A percentile compares a stretch with the other conserved stretches of the same genome.
Conservation (phyloP, 2,113 vertebrate species). For the Osmerus eperlanus region DNA sequence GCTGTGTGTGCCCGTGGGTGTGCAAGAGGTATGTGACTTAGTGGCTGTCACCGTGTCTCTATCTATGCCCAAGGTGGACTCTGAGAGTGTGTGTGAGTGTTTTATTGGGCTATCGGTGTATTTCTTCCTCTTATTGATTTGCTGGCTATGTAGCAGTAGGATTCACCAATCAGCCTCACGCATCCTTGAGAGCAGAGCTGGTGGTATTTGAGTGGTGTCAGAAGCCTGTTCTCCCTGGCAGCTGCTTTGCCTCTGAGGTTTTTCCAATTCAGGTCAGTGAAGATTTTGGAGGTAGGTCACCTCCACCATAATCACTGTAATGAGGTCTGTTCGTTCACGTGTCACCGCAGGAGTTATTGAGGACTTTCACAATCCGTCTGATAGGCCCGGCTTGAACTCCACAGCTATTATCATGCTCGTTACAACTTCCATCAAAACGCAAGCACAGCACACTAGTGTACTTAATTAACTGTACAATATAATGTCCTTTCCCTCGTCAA, state of each 20-base stretch:
- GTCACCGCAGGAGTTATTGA: background rate
- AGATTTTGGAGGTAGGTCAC: constrained; percentile 11
- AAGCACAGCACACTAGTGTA: too few relatives aligned
- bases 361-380: background rate
- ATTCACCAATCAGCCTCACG: background rate
- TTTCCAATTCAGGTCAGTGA: constrained; percentile 4
- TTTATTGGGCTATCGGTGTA: background rate
- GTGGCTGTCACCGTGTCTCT: constrained; percentile 1
- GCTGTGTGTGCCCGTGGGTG: too few relatives aligned
- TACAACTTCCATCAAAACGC: too few relatives aligned
- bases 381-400: background rate
- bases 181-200: background rate
- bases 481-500: too few relatives aligned
- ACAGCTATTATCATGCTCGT: background rate
- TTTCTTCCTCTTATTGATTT: background rate
- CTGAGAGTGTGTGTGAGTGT: constrained; percentile 4
- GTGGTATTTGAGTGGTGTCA: background rate
- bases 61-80: background rate
- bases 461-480: too few relatives aligned
- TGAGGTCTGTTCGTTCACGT: background rate
- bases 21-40: background rate
- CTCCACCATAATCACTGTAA: background rate
- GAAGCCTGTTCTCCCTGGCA: background rate
- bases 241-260: background rate
- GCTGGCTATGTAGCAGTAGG: background rate